phyloP scores from a whole-genome alignment of 2,113 vertebrate genomes.

The Chionomys nivalis region DNA sequence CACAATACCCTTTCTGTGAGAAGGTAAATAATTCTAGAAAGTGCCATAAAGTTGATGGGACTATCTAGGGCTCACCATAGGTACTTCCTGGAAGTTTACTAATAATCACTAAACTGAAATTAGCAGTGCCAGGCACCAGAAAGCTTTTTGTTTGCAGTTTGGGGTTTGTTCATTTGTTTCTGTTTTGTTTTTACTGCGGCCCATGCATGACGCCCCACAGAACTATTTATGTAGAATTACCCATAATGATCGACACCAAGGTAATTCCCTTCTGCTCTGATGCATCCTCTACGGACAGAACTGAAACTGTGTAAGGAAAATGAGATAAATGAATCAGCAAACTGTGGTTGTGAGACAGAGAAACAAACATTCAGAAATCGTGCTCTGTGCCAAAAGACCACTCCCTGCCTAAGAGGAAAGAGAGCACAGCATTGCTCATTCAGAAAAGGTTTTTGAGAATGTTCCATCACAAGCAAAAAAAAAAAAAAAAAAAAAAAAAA shows the following conservation, averaged over 20 bases:
- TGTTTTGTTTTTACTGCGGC: background rate
- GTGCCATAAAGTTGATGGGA: background rate
- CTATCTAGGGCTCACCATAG: background rate
- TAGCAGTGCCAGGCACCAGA: constrained; percentile 43
- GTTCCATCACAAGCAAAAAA: constrained; percentile 76
- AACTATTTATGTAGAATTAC: constrained; percentile 80
- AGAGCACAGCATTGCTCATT: constrained; percentile 43
- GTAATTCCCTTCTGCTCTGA: constrained; percentile 73
- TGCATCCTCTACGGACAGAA: constrained; percentile 70
- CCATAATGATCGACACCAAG: constrained; percentile 73
- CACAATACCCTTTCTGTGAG: background rate
- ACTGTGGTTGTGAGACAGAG: constrained; percentile 72
- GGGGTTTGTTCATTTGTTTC: too few species aligned
- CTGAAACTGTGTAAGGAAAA: constrained; percentile 73
- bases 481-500: constrained; percentile 84
- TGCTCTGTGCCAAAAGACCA: constrained; percentile 69
- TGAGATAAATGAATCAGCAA: constrained; percentile 77
- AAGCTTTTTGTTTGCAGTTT: background rate
- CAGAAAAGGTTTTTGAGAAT: constrained; percentile 68
- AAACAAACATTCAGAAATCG: constrained; percentile 64
- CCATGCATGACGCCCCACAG: constrained; percentile 63
- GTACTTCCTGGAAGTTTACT: constrained; percentile 32
- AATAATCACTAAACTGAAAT: constrained; percentile 45
- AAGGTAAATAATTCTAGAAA: background rate
- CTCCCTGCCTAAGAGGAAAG: constrained; percentile 71